phyloP scores from a whole-genome alignment of 2,113 vertebrate genomes.

The Thalassarche chlororhynchos region DNA sequence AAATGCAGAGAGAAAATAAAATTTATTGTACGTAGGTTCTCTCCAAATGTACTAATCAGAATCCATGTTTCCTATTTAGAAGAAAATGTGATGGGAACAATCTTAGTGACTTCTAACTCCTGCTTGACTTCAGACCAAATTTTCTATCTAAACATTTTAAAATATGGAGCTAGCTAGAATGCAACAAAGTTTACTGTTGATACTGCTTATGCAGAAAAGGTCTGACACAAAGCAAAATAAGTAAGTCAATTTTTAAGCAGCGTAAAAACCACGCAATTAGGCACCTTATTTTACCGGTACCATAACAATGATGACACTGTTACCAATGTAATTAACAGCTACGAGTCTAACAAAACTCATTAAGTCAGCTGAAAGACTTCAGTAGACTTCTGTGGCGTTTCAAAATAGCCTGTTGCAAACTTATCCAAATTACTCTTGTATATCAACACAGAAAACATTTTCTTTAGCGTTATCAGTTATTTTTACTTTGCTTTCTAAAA shows the following conservation, averaged over 20 bases:
- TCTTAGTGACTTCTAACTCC: neutral
- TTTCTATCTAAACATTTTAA: neutral
- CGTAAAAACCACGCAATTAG: neutral
- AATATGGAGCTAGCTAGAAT: neutral
- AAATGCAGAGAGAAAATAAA: neutral
- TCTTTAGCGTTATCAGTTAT: neutral
- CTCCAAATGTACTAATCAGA: neutral
- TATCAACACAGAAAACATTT: neutral
- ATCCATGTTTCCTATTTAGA: neutral
- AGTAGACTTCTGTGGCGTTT: neutral
- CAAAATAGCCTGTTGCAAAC: neutral
- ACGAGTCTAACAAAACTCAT: neutral
- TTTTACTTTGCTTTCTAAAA: neutral
- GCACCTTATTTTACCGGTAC: neutral
- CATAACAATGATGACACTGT: neutral
- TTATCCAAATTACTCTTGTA: neutral
- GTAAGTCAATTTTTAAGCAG: neutral
- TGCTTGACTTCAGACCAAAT: neutral
- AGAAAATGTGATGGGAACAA: neutral
- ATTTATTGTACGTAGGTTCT: neutral
- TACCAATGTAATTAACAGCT: neutral
- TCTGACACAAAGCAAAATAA: neutral
- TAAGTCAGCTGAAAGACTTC: neutral
- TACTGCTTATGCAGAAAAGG: neutral
- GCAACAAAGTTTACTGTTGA: neutral